A percentile compares a stretch with the other conserved stretches of the same genome.
Conservation (phyloP, 2,888 invertebrate species). For the Cephus sareptanus region DNA sequence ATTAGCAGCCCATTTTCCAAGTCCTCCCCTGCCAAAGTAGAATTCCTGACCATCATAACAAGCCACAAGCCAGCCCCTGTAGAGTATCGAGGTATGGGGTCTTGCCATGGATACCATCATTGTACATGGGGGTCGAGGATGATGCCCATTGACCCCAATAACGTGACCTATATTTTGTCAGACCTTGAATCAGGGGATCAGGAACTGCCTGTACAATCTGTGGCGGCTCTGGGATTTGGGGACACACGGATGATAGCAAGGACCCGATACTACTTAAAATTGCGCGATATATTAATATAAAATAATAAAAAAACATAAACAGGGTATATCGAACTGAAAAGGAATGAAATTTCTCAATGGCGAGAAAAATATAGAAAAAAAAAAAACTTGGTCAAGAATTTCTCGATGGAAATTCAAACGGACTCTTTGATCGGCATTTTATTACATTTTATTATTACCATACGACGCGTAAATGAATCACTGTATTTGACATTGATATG, state of each 20-base stretch:
- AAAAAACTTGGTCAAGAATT: too few species aligned
- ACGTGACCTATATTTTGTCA: constrained; percentile 31
- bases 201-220: background rate
- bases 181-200: background rate
- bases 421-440: background rate
- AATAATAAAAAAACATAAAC: background rate
- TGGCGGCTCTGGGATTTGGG: background rate
- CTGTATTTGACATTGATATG: too few species aligned
- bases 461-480: background rate
- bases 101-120: constrained; percentile 33
- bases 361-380: too few species aligned
- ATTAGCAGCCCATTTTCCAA: background rate
- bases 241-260: background rate
- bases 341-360: background rate
- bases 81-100: constrained; percentile 10
- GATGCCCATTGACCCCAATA: constrained; percentile 35
- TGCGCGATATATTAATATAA: too few species aligned
- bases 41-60: background rate
- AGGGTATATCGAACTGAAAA: background rate
- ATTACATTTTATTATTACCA: background rate
- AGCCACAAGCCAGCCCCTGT: background rate
- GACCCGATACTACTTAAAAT: background rate
- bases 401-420: background rate
- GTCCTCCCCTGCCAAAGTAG: background rate
- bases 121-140: constrained; percentile 19